Conservation (phyloP, 2,888 invertebrate genomes). For the Dromius quadrimaculatus region DNA sequence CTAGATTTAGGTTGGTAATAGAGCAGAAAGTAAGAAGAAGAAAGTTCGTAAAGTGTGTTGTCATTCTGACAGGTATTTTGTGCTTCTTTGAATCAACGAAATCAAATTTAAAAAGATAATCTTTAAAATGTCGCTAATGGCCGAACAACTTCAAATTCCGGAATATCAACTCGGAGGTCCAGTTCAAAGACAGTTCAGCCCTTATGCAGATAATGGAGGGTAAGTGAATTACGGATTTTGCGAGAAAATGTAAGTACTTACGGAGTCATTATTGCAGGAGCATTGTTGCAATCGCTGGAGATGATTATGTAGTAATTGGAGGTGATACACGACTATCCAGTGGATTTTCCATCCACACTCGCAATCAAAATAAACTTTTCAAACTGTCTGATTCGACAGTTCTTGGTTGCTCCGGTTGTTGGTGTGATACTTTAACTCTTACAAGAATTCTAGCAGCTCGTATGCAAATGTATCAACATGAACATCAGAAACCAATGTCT, state of each 20-base stretch:
- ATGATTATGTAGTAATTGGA: conserved; percentile 94
- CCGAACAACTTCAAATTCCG: conserved; percentile 33
- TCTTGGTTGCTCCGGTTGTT: conserved; percentile 95
- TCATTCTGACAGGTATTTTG: conserved; percentile 38
- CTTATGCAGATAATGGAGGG: conserved; percentile 86
- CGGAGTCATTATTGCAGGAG: conserved; percentile 74
- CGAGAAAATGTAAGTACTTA: conserved; percentile 27
- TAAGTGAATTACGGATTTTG: conserved; percentile 67
- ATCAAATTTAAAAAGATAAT: neutral
- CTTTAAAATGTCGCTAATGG: conserved; percentile 28
- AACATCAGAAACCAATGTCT: conserved; percentile 92
- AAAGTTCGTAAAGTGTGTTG: conserved; percentile 44
- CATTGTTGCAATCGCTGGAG: conserved; percentile 94
- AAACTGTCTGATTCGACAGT: conserved; percentile 85
- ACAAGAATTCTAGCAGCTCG: conserved; percentile 86
- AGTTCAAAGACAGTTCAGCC: conserved; percentile 71
- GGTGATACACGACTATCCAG: conserved; percentile 94
- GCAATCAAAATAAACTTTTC: conserved; percentile 90
- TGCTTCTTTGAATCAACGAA: conserved; percentile 8
- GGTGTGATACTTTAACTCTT: conserved; percentile 96
- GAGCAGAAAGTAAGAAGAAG: conserved; percentile 16
- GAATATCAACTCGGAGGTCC: conserved; percentile 55
- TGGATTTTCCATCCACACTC: conserved; percentile 90
- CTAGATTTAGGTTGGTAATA: conserved; percentile 9
- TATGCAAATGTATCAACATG: conserved; percentile 95